Percentiles rank a stretch among this genome's conserved stretches.
These are phyloP conservation scores for Parnassius glacialis DNA, from an alignment of 2,888 invertebrate genomes.

Conservation along the genomic window DNA sequence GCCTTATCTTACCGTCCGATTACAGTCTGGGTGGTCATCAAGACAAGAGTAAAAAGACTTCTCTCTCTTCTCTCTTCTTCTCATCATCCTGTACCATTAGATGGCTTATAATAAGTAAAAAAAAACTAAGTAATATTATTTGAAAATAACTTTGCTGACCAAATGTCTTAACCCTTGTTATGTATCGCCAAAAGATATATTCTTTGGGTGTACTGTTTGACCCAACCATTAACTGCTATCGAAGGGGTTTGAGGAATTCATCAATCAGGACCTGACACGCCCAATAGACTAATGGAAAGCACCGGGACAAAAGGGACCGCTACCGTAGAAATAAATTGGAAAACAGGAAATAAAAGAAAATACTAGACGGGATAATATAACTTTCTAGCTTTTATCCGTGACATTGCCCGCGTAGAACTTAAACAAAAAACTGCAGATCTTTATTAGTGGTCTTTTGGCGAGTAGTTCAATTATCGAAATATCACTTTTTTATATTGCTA, in stretches of 20 bases:
- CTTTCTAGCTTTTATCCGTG: too few species aligned
- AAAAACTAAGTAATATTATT: background rate
- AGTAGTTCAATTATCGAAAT: too few species aligned
- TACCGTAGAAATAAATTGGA: conserved; percentile 48
- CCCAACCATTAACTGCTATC: conserved; percentile 37
- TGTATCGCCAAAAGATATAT: conserved; percentile 22
- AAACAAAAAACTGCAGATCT: too few species aligned
- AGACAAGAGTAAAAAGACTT: too few species aligned
- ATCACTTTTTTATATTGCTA: too few species aligned
- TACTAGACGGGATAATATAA: conserved; percentile 4
- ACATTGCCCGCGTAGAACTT: too few species aligned
- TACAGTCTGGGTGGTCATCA: too few species aligned
- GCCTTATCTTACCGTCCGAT: too few species aligned
- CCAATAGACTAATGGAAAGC: conserved; percentile 43
- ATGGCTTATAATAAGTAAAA: too few species aligned
- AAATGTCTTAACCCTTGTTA: conserved; percentile 7
- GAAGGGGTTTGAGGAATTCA: conserved; percentile 46
- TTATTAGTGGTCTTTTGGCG: too few species aligned
- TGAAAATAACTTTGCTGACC: background rate
- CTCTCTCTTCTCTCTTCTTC: too few species aligned
- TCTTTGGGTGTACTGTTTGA: conserved; percentile 22
- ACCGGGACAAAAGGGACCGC: conserved; percentile 43
- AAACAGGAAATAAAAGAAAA: conserved; percentile 28
- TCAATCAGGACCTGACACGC: conserved; percentile 56
- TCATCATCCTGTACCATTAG: too few species aligned